phyloP scores from a whole-genome alignment of 2,797 vertebrate genomes.

The Glyptemys insculpta region DNA sequence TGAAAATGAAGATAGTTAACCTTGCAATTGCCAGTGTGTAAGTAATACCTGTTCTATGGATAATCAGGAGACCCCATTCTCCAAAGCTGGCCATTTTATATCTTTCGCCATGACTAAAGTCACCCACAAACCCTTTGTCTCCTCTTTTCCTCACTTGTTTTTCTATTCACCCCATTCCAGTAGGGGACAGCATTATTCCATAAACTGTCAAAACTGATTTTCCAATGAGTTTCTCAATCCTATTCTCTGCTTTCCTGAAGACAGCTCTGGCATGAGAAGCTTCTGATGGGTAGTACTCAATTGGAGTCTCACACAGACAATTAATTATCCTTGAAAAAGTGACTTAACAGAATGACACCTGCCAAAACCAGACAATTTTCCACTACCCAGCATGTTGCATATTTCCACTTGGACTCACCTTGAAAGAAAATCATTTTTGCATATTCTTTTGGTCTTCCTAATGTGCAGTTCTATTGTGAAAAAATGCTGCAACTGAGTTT shows the following conservation, averaged over 20 bases:
- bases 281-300: constrained; percentile 29
- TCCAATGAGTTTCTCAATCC: not conserved
- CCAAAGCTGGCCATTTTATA: fast-evolving
- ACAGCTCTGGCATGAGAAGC: constrained; percentile 31
- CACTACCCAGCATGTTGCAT: fast-evolving
- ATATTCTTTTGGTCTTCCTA: not conserved
- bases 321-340: not conserved
- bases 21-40: not conserved
- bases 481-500: not conserved
- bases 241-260: constrained; percentile 2
- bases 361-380: not conserved
- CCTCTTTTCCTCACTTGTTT: not conserved
- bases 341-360: not conserved
- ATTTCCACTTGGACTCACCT: not conserved
- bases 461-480: fast-evolving
- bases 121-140: not conserved
- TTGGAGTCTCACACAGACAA: not conserved
- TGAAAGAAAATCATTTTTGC: not conserved
- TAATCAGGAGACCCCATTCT: not conserved
- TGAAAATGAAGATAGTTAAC: not conserved
- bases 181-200: not conserved
- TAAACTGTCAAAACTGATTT: not conserved
- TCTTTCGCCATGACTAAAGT: fast-evolving
- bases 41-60: fast-evolving
- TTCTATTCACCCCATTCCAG: not conserved